A percentile compares a stretch with the other conserved stretches of the same genome.
These are phyloP conservation scores for Mellivora capensis DNA, from an alignment of 2,113 vertebrate species.

Conservation along the genomic window DNA sequence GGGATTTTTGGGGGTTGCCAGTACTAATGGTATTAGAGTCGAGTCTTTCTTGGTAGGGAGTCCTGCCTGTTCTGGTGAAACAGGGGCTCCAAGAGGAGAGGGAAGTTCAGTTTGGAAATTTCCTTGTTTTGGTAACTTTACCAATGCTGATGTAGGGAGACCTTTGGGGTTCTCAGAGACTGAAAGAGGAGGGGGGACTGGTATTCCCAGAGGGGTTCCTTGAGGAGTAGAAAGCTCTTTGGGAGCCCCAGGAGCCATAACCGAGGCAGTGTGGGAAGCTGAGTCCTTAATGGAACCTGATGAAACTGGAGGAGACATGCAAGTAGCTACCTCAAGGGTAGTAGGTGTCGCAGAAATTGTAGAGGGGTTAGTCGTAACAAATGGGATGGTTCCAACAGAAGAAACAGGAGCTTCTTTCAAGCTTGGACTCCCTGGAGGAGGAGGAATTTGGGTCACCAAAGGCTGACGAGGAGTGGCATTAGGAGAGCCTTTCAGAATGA, in stretches of 20 bases:
- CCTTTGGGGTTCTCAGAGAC: background rate
- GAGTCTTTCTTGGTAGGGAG: background rate
- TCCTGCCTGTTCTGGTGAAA: background rate
- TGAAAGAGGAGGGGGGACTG: slow-evolving; percentile 32
- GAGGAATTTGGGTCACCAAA: background rate
- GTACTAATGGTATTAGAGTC: background rate
- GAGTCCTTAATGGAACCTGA: background rate
- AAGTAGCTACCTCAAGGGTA: background rate
- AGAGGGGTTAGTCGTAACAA: background rate
- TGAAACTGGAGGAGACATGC: background rate
- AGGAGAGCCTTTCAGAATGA: slow-evolving; percentile 7
- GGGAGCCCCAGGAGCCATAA: background rate
- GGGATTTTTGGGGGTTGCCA: background rate
- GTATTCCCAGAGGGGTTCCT: background rate
- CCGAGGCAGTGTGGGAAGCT: background rate
- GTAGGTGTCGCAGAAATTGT: background rate
- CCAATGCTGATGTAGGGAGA: background rate
- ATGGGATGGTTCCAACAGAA: slow-evolving; percentile 12
- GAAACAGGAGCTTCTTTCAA: slow-evolving; percentile 14
- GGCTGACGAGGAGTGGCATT: background rate
- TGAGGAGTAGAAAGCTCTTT: slow-evolving; percentile 7
- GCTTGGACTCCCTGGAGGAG: background rate
- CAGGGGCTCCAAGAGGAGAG: background rate
- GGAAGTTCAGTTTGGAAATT: background rate
- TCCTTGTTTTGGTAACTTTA: slow-evolving; percentile 31